Evolutionary conservation across 2,113 vertebrate genomes (phyloP), one percentile per base, ranked within the genome.

Genomic region (Perccottus glenii): DNA sequence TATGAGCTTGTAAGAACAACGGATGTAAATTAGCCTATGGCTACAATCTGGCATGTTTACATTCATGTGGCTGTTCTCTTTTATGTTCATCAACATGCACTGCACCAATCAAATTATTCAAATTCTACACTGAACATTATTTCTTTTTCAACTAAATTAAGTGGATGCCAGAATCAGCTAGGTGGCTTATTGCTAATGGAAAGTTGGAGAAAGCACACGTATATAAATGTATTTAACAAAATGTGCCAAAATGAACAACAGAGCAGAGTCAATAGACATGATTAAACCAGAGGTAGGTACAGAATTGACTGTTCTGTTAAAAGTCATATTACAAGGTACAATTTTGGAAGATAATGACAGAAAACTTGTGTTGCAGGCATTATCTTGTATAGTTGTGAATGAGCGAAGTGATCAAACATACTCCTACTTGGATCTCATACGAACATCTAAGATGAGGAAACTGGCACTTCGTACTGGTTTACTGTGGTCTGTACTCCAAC

Each of bases 101-200:
- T n/a, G n/a, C n/a, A n/a, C n/a, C n/a, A n/a, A n/a, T n/a, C n/a
- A n/a, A n/a, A n/a, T n/a, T n/a, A n/a, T n/a, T n/a, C n/a, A n/a
- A n/a, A n/a, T n/a, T n/a, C n/a, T n/a, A n/a, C n/a, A n/a, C n/a
- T n/a, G n/a, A n/a, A n/a, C n/a, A n/a, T n/a, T n/a, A n/a, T n/a
- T n/a, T n/a, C n/a, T n/a, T n/a, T 67, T 1, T 5, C 32, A 55
- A 52, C 14, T 67, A 49, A 6, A 43, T 43, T 44, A 98, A 95
- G 91, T 98, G 95, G 95, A 84, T 96, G 62, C 95, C 96, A 19
- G 96, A 97, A 80, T 98, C 96, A 0, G 95, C 95, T 5, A 89
- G 95, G 56, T 97, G 96, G 96, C 93, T 97, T 65, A 93, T 96
- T 77, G 93, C 94, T 55, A 96, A 93, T 1, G 94, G 95, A 62